phyloP scores from a whole-genome alignment of 2,888 invertebrate species.

The Torymus texanus region DNA sequence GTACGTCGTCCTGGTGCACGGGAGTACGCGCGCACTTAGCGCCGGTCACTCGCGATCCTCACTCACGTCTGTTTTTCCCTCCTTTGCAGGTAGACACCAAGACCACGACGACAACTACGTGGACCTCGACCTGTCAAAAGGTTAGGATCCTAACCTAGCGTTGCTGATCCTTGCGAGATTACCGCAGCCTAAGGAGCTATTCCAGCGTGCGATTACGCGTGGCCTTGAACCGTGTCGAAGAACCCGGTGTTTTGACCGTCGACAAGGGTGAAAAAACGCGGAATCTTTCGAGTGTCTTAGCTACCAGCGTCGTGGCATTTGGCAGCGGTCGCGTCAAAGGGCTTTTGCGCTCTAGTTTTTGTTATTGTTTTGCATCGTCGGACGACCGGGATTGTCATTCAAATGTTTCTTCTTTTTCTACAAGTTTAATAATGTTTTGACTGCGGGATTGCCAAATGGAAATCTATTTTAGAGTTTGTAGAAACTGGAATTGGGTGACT shows the following conservation, averaged over 20 bases:
- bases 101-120: slow-evolving; percentile 80
- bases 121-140: slow-evolving; percentile 77
- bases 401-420: no score
- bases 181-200: not conserved
- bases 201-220: not conserved
- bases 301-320: not conserved
- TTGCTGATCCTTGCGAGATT: no score
- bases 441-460: no score
- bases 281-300: no score
- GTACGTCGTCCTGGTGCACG: slow-evolving; percentile 65
- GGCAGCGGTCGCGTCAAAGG: not conserved
- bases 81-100: slow-evolving; percentile 66
- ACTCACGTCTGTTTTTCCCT: slow-evolving; percentile 37
- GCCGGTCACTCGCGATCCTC: not conserved
- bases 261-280: no score
- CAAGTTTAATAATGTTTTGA: no score
- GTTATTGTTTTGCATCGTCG: slow-evolving; percentile 2
- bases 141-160: slow-evolving; percentile 73
- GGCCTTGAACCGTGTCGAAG: no score
- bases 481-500: no score
- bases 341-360: slow-evolving; percentile 1
- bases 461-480: no score
- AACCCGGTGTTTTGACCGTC: no score
- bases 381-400: no score
- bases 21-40: not conserved